Conservation (phyloP, 2,113 vertebrate genomes). For the Murina feae region DNA sequence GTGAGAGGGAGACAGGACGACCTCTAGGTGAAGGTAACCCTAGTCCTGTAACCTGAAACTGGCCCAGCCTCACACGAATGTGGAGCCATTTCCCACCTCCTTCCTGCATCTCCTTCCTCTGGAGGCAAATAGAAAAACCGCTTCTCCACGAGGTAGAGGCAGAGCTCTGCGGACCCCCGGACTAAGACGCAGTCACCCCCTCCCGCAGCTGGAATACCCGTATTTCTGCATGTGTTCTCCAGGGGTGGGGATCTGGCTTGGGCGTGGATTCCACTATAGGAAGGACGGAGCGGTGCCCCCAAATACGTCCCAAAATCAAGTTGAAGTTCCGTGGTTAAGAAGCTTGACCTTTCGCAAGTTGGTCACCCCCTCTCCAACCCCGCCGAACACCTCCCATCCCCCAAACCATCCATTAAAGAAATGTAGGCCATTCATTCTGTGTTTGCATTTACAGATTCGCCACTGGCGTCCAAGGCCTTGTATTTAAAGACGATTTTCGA, state of each 20-base stretch:
- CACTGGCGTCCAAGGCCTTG: conserved; percentile 42
- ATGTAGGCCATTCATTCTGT: not conserved
- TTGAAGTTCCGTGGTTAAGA: conserved; percentile 13
- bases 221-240: not conserved
- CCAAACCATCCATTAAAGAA: not conserved
- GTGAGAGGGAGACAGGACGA: not conserved
- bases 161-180: not conserved
- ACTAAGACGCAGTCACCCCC: not conserved
- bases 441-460: not conserved
- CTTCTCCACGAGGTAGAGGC: not conserved
- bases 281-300: not conserved
- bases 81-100: not conserved
- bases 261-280: not conserved
- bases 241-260: not conserved
- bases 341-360: not conserved
- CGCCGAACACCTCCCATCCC: not conserved
- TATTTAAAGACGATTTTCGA: conserved; percentile 17
- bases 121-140: conserved; percentile 21
- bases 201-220: not conserved
- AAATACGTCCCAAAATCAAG: conserved; percentile 7
- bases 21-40: not conserved
- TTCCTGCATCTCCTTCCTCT: not conserved
- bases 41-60: not conserved
- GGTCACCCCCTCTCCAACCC: not conserved
- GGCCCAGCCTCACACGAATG: not conserved